Evolutionary conservation across 2,888 invertebrate genomes (phyloP).

Genomic region (Thera britannica): DNA sequence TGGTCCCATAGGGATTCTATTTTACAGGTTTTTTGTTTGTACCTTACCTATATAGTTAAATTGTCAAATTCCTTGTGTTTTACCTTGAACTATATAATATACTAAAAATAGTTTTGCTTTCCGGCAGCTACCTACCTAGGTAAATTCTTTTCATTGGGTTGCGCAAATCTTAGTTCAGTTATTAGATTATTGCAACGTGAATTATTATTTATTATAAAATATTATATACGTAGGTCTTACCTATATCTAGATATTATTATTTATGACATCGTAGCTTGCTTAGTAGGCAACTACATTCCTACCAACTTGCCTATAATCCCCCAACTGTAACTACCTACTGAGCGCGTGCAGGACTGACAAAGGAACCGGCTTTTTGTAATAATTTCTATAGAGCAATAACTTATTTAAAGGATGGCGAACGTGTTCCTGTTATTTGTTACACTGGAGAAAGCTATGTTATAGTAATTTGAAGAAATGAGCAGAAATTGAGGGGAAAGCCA

Average conservation of each 20-base stretch:
- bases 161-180: too few species aligned
- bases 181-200: too few species aligned
- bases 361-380: conserved; percentile 18
- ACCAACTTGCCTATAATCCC: not conserved
- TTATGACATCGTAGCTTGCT: not conserved
- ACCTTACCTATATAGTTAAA: too few species aligned
- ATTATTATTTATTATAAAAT: too few species aligned
- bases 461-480: conserved; percentile 10
- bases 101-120: too few species aligned
- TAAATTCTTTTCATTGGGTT: too few species aligned
- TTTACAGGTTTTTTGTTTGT: too few species aligned
- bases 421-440: conserved; percentile 11
- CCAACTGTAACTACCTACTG: not conserved
- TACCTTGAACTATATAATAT: too few species aligned
- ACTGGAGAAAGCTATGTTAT: conserved; percentile 22
- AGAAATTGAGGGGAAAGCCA: conserved; percentile 22
- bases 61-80: too few species aligned
- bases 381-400: conserved; percentile 18
- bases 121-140: too few species aligned
- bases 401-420: conserved; percentile 22
- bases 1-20: too few species aligned
- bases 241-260: not conserved
- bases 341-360: conserved; percentile 28
- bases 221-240: too few species aligned
- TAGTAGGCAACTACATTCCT: not conserved